phyloP scores from a whole-genome alignment of 2,113 vertebrate species.

The Condylura cristata region DNA sequence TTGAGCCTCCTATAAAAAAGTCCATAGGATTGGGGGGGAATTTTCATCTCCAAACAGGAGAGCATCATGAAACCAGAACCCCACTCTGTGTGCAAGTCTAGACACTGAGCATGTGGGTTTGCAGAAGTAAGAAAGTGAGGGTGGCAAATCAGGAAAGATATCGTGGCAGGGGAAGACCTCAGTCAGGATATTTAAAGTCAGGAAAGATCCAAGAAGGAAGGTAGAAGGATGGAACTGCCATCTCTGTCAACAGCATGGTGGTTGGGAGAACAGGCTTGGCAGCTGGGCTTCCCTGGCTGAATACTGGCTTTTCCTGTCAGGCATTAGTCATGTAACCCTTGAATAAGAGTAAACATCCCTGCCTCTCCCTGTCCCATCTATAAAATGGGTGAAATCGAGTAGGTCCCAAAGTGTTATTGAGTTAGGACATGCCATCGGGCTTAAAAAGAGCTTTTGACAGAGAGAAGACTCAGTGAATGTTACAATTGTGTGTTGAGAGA shows the following conservation, averaged over 20 bases:
- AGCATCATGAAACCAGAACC: too few species aligned
- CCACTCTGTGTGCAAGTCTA: background rate
- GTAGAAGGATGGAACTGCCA: background rate
- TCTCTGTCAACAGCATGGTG: background rate
- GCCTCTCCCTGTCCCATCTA: background rate
- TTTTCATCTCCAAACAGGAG: background rate
- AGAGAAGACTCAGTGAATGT: background rate
- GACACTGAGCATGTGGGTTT: background rate
- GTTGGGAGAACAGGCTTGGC: background rate
- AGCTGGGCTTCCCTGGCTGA: background rate
- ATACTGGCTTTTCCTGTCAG: background rate
- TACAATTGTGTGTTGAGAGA: background rate
- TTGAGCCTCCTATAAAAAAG: background rate
- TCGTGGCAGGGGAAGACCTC: background rate
- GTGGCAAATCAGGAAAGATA: background rate
- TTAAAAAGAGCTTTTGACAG: background rate
- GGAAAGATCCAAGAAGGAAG: background rate
- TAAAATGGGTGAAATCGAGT: background rate
- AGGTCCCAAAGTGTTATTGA: background rate
- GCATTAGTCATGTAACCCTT: background rate
- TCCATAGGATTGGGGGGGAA: background rate
- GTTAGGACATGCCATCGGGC: background rate
- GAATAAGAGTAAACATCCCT: background rate
- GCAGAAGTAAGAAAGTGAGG: background rate
- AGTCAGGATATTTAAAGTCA: too few species aligned